Evolutionary conservation across 2,797 vertebrate genomes (phyloP), one percentile per base, ranked within the genome.

Genomic region (Characodon lateralis): DNA sequence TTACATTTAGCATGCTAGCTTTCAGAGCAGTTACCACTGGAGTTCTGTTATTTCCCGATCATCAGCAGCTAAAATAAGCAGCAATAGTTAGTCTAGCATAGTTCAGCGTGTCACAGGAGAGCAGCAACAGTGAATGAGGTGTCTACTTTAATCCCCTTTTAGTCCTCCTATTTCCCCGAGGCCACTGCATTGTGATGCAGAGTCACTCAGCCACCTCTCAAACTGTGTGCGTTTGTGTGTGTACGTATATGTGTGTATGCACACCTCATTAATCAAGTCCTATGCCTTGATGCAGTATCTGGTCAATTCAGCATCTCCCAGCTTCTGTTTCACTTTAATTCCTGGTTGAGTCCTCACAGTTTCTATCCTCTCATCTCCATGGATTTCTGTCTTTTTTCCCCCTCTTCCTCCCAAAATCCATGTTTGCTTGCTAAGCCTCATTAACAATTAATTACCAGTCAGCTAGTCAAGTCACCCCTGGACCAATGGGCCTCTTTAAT

Each of bases 401-500:
- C 26, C 56, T 80, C 65, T 76, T 79, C 74, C 85, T 85, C 87
- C 84, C 79, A 87, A 79, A 83, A 92, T 89, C 91, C 84, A 86
- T 78, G 87, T 94, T 91, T 89, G 85, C 88, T 91, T 79, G 87
- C 93, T 93, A 94, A 94, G 93, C 93, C 91, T 95, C 94, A 96
- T 96, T 95, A 96, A 95, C 86, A 95, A 95, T 96, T 93, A 94
- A 96, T 95, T 93, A 95, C 93, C 92, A 95, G 95, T 95, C 94
- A 95, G 92, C 93, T 93, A 94, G 93, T 94, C 93, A 93, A 93
- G 93, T 95, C 95, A 95, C 90, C 94, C 89, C 86, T 88, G 89
- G 92, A 93, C 90, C 76, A 83, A 77, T 81, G 88, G 86, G 93
- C 90, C 88, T 91, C 90, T 95, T 35, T 93, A 95, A 96, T 95